Evolutionary conservation across 1,140 invertebrate species (phyloP), one percentile per base, ranked within the genome.

Genomic region (Acromyrmex charruanus): DNA sequence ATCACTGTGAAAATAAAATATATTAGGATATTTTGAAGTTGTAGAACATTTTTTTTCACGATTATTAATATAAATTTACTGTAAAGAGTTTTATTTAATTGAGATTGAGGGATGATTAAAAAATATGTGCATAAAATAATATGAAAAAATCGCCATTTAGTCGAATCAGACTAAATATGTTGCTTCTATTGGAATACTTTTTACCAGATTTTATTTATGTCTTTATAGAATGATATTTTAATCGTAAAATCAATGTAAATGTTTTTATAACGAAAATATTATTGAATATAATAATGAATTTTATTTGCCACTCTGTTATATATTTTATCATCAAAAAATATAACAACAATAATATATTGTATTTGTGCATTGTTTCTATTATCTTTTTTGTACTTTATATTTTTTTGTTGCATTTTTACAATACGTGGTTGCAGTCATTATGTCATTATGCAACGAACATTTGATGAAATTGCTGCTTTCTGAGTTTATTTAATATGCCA

Each of bases 1-100:
- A 31, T 31, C 4, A 35, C 7, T 35, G 35, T 35, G 35, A 35
- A 7, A 35, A 35, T 35, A 35, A 39, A 39, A 39, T 39, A 39
- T 39, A 39, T n/a, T 10, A 35, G 6, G 31, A n/a, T 12, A 28
- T 58, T 7, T 44, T 9, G 5, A n/a, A 65, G 59, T 16, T 25
- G 16, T 77, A 28, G 25, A 65, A 6, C 14, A 51, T 79, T 31
- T n/a, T 25, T 65, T 65, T 65, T 16, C 10, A 18, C n/a, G 2
- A 31, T 65, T 14, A 16, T 59, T 44, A 39, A 77, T 28, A 63
- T 63, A 63, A 14, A 39, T 77, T 77, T 77, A 5, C 4, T 61
- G 12, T 1, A 9, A 77, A 12, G 9, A 39, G 21, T 77, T 77
- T 61, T 10, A 77, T 9, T n/a, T 9, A n/a, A 7, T 61, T 28